phyloP scores from a whole-genome alignment of 2,113 vertebrate species.

The Amphiprion ocellaris region DNA sequence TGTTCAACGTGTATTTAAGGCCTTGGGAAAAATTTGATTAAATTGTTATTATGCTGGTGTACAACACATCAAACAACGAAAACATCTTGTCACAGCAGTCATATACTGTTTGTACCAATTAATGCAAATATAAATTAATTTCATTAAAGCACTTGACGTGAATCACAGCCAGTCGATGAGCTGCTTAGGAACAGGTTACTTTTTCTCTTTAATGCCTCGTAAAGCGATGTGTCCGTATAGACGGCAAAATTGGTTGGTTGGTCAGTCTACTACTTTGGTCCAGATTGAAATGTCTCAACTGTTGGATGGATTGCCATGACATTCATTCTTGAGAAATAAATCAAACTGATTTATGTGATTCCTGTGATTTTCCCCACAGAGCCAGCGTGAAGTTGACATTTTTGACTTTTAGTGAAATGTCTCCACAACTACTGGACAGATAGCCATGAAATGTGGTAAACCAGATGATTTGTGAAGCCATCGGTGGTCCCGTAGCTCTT shows the following conservation, averaged over 20 bases:
- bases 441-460: not conserved
- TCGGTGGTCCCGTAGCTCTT: too few relatives aligned
- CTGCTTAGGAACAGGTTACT: not conserved
- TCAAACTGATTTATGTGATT: constrained; percentile 1
- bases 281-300: not conserved
- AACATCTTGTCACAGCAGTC: not conserved
- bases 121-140: not conserved
- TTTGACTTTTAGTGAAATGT: constrained; percentile 3
- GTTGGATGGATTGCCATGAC: not conserved
- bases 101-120: too few relatives aligned
- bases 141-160: not conserved
- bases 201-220: not conserved
- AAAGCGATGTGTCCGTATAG: not conserved
- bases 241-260: not conserved
- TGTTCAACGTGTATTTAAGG: not conserved
- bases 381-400: not conserved
- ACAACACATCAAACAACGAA: not conserved
- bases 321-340: not conserved
- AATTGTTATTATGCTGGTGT: not conserved
- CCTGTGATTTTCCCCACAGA: not conserved
- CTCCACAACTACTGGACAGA: not conserved
- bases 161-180: not conserved
- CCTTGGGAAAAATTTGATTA: not conserved
- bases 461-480: too few relatives aligned
- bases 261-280: not conserved